Evolutionary conservation across 2,888 invertebrate genomes (phyloP), one percentile per base, ranked within the genome.

Genomic region (Hyalella azteca): DNA sequence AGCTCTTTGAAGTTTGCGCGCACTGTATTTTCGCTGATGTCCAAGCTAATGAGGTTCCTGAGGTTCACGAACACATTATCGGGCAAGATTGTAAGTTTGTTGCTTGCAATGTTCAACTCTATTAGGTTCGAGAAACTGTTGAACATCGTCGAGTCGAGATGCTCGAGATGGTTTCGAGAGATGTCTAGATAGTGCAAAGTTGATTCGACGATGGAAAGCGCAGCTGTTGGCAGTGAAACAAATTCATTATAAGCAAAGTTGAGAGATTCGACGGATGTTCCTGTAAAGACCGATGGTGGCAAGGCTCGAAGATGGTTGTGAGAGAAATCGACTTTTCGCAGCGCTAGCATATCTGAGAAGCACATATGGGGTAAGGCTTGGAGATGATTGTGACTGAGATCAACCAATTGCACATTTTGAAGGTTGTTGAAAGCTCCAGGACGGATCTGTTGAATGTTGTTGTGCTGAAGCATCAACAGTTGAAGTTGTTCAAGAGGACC

Each of bases 51-150:
- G 85, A 95, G 91, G 85, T 93, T 92, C 66, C 93, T 92, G 79
- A 95, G 90, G 86, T 94, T 93, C 36, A 93, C 93, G 88, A 96
- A 95, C 29, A 95, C 94, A 87, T 95, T 95, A 88, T 95, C 95
- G 2, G 95, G 95, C 85, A 96, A 88, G 84, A 95, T 93, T 26
- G 93, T 93, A 82, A 95, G 90, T 86, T 93, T 92, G 89, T 96
- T 96, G 86, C 91, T 91, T 73, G 93, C 93, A 86, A 96, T 89
- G 89, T 94, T 93, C 80, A 96, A 89, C 85, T 91, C 92, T 80
- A 93, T 91, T 66, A 96, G 89, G 87, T 93, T 93, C 78, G 94
- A 93, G 41, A 93, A 93, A 86, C 93, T 93, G 59, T 94, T 92
- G 87, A 95, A 95, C 89, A 95, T 94, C 82, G 93, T 94, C 85